Evolutionary conservation across 2,888 invertebrate genomes (phyloP).

Genomic region (Scaptomyza parva): DNA sequence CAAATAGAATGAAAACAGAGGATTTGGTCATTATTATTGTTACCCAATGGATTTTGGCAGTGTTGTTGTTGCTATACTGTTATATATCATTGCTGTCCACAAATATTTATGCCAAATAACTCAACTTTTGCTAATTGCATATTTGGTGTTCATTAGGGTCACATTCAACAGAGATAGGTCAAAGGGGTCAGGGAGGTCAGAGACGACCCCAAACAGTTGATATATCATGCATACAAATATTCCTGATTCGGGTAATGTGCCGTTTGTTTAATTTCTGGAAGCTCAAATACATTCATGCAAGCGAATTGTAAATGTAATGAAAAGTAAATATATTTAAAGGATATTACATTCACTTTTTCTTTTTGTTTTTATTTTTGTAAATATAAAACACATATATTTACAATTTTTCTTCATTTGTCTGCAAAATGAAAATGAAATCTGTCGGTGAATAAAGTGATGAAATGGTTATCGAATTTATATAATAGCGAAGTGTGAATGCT

Average conservation of each 20-base stretch:
- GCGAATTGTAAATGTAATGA: slow-evolving; percentile 47
- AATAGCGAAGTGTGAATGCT: slow-evolving; percentile 7
- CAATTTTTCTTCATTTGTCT: slow-evolving; percentile 46
- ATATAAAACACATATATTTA: slow-evolving; percentile 38
- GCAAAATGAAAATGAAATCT: slow-evolving; percentile 49
- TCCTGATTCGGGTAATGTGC: slow-evolving; percentile 29
- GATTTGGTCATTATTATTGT: slow-evolving; percentile 49
- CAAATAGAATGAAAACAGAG: slow-evolving; percentile 19
- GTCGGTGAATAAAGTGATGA: slow-evolving; percentile 23
- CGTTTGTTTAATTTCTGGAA: slow-evolving; percentile 41
- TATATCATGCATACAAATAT: background rate
- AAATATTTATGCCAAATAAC: slow-evolving; percentile 76
- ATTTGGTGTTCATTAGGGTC: slow-evolving; percentile 77
- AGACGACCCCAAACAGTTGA: slow-evolving; percentile 3
- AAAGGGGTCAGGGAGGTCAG: too few species aligned
- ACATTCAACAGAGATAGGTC: slow-evolving; percentile 46
- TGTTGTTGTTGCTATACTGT: slow-evolving; percentile 21
- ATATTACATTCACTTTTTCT: slow-evolving; percentile 34
- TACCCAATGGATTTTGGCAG: slow-evolving; percentile 40
- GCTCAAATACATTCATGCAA: slow-evolving; percentile 31
- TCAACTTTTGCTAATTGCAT: slow-evolving; percentile 77
- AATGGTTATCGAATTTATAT: background rate
- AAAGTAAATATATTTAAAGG: slow-evolving; percentile 55
- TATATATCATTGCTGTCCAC: slow-evolving; percentile 51
- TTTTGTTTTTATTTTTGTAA: background rate